Conservation (phyloP, 2,113 vertebrate genomes). For the Panthera leo region DNA sequence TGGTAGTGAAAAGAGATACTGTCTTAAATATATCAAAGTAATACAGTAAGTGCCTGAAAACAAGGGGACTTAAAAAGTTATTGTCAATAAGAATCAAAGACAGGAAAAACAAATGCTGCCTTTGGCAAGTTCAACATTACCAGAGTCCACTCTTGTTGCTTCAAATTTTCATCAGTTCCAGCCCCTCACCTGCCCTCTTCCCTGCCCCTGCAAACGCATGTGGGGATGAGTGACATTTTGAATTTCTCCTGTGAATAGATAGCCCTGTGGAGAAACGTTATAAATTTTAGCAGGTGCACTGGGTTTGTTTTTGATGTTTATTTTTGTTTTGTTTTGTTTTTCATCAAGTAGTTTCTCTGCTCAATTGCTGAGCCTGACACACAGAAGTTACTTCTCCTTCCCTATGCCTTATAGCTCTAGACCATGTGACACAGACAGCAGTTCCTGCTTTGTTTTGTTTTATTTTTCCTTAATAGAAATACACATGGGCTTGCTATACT, state of each 20-base stretch:
- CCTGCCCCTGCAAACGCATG: not conserved
- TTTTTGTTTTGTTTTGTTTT: not conserved
- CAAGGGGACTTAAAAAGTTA: not conserved
- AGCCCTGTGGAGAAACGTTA: not conserved
- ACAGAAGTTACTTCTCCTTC: not conserved
- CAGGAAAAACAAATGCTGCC: not conserved
- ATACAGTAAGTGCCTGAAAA: not conserved
- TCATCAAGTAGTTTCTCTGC: not conserved
- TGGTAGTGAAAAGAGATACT: not conserved
- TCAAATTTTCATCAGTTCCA: not conserved
- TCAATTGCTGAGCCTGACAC: not conserved
- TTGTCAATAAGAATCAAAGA: not conserved
- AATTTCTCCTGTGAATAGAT: not conserved
- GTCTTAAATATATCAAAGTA: conserved; percentile 33
- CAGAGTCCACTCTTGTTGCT: not conserved
- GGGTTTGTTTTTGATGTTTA: not conserved
- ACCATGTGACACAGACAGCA: not conserved
- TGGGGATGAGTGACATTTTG: not conserved
- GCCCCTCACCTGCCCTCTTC: too few relatives aligned
- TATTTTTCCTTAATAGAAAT: not conserved
- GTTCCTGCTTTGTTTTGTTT: not conserved
- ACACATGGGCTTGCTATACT: not conserved
- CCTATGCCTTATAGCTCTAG: not conserved
- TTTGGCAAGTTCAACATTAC: not conserved
- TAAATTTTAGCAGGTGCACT: not conserved